Evolutionary conservation across 2,888 invertebrate genomes (phyloP), one percentile per base, ranked within the genome.

Genomic region (Tanytarsus gracilentus): DNA sequence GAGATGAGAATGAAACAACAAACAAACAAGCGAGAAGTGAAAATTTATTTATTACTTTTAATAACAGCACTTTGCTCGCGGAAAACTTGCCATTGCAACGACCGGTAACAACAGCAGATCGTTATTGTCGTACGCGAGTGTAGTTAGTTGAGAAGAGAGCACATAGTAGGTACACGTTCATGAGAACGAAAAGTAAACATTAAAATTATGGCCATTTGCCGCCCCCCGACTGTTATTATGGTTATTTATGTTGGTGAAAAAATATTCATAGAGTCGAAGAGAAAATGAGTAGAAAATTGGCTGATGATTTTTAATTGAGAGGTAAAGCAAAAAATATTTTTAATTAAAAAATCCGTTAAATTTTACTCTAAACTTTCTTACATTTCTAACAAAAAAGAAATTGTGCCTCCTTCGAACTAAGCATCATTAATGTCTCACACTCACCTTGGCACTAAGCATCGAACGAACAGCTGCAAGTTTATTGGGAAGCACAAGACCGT

Each of bases 371-470:
- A n/a, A n/a, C n/a, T n/a, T n/a, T n/a, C n/a, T n/a, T n/a, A n/a
- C n/a, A n/a, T n/a, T n/a, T n/a, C n/a, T n/a, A n/a, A n/a, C n/a
- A n/a, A n/a, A n/a, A n/a, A n/a, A n/a, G n/a, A n/a, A n/a, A n/a
- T n/a, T n/a, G n/a, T n/a, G n/a, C n/a, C n/a, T n/a, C n/a, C n/a
- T n/a, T n/a, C n/a, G n/a, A n/a, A n/a, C n/a, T n/a, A n/a, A n/a
- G n/a, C n/a, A n/a, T n/a, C n/a, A n/a, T n/a, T n/a, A n/a, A n/a
- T n/a, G n/a, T n/a, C n/a, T n/a, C n/a, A n/a, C n/a, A 66, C 69
- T 68, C 62, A 74, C 74, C 72, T 74, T 74, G 64, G 72, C 73
- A 62, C 74, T 73, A 1, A 74, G 65, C 44, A 74, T 67, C 39
- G 69, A 66, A 14, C 74, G 66, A 4, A 74, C 74, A 29, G 72